Percentiles rank a stretch among this genome's conserved stretches.
phyloP scores from a whole-genome alignment of 1,140 invertebrate species.

The Amphibalanus amphitrite region DNA sequence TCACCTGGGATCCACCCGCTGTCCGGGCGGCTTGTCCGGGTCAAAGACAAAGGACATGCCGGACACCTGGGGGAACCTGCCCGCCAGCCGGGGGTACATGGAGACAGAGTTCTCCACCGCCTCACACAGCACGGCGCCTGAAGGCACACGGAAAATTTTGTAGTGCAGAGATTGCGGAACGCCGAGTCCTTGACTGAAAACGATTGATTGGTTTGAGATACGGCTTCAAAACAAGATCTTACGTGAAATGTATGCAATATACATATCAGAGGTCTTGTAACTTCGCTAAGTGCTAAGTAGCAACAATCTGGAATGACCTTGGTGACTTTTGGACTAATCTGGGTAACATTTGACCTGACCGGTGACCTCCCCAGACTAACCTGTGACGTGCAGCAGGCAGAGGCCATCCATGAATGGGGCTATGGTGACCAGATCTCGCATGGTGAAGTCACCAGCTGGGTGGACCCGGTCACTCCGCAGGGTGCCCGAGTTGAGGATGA shows the following conservation, averaged over 20 bases:
- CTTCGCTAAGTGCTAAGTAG: not conserved
- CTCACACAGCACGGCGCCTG: constrained; percentile 8
- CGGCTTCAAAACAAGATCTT: too few species aligned
- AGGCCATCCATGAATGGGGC: constrained; percentile 68
- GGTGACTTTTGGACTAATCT: not conserved
- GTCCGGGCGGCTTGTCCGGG: constrained; percentile 40
- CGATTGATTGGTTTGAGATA: too few species aligned
- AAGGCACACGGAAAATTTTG: not conserved
- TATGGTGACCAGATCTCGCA: constrained; percentile 61
- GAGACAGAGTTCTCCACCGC: constrained; percentile 63
- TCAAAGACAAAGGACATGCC: constrained; percentile 72
- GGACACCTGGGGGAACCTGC: constrained; percentile 60
- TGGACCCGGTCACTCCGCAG: constrained; percentile 58
- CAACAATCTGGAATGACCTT: not conserved
- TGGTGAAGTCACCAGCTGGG: constrained; percentile 56
- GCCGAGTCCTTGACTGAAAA: too few species aligned
- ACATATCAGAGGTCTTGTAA: not conserved
- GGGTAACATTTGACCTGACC: not conserved
- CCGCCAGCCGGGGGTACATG: constrained; percentile 60
- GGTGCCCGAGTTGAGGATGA: constrained; percentile 73
- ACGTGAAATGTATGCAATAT: too few species aligned
- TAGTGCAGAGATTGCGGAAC: too few species aligned
- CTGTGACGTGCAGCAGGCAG: constrained; percentile 45
- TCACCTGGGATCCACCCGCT: not conserved
- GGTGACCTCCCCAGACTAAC: constrained; percentile 19